Evolutionary conservation across 1,140 invertebrate species (phyloP).

Genomic region (Philaenus spumarius): DNA sequence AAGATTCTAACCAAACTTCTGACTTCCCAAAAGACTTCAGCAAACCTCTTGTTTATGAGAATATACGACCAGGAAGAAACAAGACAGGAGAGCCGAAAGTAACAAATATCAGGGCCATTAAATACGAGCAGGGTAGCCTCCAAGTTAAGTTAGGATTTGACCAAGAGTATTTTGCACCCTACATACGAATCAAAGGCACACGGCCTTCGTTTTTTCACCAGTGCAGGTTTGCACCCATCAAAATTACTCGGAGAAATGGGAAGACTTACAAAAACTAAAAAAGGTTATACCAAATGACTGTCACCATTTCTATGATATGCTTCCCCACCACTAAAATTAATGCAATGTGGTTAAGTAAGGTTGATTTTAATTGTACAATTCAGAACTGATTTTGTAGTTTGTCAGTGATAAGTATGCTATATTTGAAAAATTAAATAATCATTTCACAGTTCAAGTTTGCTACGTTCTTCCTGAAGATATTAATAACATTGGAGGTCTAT

Average conservation of each 20-base stretch:
- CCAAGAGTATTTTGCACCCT: not conserved
- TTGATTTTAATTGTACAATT: no score
- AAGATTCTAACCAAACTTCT: not conserved
- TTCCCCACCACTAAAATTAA: no score
- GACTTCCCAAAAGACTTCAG: slow-evolving; percentile 7
- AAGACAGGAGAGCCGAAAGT: no score
- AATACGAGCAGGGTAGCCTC: not conserved
- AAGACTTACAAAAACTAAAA: no score
- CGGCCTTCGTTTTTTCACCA: not conserved
- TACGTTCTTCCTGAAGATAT: no score
- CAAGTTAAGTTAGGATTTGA: slow-evolving; percentile 1
- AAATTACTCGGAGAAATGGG: slow-evolving; percentile 1
- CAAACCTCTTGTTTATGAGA: not conserved
- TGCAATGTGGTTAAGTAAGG: no score
- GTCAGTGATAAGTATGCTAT: no score
- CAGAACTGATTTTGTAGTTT: no score
- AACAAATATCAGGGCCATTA: not conserved
- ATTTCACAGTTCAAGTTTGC: no score
- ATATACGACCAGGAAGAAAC: slow-evolving; percentile 1
- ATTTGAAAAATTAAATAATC: no score
- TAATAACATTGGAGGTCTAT: no score
- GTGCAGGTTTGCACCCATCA: not conserved
- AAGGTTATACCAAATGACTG: not conserved
- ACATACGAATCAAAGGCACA: not conserved
- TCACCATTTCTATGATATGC: slow-evolving; percentile 14